These are phyloP conservation scores for Gambelia wislizenii DNA, from an alignment of 2,797 vertebrate species.

Conservation along the genomic window DNA sequence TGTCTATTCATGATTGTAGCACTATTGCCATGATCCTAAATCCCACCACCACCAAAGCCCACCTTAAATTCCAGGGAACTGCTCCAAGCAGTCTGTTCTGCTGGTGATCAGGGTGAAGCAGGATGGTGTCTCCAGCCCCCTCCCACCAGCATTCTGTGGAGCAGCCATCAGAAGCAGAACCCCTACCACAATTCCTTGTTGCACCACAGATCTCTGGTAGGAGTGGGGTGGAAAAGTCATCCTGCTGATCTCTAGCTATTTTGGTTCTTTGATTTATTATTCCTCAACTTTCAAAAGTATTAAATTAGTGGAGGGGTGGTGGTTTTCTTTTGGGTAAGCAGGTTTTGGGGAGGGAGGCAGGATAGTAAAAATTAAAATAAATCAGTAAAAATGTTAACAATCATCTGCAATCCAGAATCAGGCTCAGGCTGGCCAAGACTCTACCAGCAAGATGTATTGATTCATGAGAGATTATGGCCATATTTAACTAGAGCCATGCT, in stretches of 20 bases:
- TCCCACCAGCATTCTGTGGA: too few species aligned
- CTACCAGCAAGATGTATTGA: conserved; percentile 24
- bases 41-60: too few species aligned
- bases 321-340: background rate
- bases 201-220: too few species aligned
- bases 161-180: too few species aligned
- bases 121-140: too few species aligned
- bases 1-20: too few species aligned
- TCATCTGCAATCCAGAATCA: background rate
- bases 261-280: background rate
- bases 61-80: too few species aligned
- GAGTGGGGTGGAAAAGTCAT: background rate
- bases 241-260: background rate
- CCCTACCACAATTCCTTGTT: too few species aligned
- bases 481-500: conserved; percentile 30
- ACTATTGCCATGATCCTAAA: too few species aligned
- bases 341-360: background rate
- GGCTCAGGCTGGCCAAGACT: background rate
- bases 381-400: background rate
- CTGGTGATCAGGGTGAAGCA: too few species aligned
- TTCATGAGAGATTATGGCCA: conserved; percentile 23
- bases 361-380: background rate
- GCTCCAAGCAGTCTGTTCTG: too few species aligned
- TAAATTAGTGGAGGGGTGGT: background rate
- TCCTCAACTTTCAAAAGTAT: too few species aligned